These are phyloP conservation scores for Synergus gifuensis DNA, from an alignment of 2,888 invertebrate genomes.

Conservation along the genomic window DNA sequence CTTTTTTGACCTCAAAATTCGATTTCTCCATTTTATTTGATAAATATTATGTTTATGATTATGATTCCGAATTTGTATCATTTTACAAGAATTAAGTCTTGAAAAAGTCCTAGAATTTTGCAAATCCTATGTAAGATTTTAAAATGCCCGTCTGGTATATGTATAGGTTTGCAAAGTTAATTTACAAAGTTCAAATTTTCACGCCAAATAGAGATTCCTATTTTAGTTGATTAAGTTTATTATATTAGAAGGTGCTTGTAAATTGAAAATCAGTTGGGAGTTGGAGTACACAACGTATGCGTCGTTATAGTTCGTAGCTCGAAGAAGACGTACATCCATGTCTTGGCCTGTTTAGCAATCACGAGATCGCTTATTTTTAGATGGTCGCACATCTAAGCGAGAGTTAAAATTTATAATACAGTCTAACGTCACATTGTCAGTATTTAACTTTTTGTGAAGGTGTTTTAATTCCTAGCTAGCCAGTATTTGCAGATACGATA, in stretches of 20 bases:
- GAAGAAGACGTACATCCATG: conserved; percentile 39
- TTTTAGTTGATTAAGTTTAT: background rate
- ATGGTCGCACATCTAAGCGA: conserved; percentile 20
- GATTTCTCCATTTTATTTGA: too few species aligned
- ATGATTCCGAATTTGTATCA: too few species aligned
- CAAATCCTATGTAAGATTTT: too few species aligned
- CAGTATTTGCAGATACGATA: background rate
- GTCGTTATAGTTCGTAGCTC: conserved; percentile 19
- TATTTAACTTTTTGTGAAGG: background rate
- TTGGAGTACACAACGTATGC: background rate
- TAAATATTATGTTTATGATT: too few species aligned
- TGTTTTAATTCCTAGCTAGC: background rate
- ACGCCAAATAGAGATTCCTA: background rate
- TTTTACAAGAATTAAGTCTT: too few species aligned
- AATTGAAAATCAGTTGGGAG: background rate
- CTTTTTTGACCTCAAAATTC: too few species aligned
- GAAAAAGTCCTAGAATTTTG: too few species aligned
- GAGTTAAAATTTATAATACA: conserved; percentile 12
- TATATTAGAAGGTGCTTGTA: background rate
- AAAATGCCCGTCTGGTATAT: too few species aligned
- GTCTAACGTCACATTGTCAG: conserved; percentile 1
- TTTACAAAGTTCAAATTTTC: background rate
- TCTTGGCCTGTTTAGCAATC: conserved; percentile 53
- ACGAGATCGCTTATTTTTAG: conserved; percentile 53
- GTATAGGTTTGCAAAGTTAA: background rate